Base-by-base conservation (phyloP, 1,140 invertebrate genomes). In the Dendrolimus punctatus region DNA sequence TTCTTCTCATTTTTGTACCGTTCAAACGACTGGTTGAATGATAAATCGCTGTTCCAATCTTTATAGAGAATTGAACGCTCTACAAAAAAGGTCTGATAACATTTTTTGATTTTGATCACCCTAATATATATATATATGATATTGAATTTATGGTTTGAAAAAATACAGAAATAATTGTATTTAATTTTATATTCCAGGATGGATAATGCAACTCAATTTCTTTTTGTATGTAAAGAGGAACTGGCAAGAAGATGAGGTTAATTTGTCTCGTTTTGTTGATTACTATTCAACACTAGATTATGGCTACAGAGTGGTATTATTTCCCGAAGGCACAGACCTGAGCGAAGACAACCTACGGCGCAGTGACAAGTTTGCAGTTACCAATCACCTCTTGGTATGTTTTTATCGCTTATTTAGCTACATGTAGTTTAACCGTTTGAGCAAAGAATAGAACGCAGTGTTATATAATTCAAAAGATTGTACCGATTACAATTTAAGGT, bases 271-370 rank as follows among this genome's bases (percentile, higher is more conserved):
- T 51, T 91, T 93, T 39, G 77, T 95, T 8, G 90, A 94, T 68
- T 96, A 96, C 78, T 91, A 96, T 59, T 86, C 90, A 51, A 88
- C 89, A 4, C 80, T 94, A 6, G 73, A 89, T 8, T 90, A 91
- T 63, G 90, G 88, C 6, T 90, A 88, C 58, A 90, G 93, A 81
- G 71, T 97, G 38, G 84, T 97, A 8, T 88, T 98, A 54, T 98
- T 97, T 73, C 95, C 95, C 0, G 96, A 97, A 86, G 96, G 96
- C 4, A 97, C 95, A 0, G 95, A 97, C 80, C 86, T 96, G 37
- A 95, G 93, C 10, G 80, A 85, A n/a, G 88, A 85, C 39, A 95
- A 93, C 50, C 92, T 91, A 60, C 82, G 79, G 40, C 92, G 90
- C 51, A 96, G 95, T 57, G 89, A 95, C 63, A 87, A 86, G 46